Conservation (phyloP, 1,140 invertebrate species). For the Drosophila watanabei region DNA sequence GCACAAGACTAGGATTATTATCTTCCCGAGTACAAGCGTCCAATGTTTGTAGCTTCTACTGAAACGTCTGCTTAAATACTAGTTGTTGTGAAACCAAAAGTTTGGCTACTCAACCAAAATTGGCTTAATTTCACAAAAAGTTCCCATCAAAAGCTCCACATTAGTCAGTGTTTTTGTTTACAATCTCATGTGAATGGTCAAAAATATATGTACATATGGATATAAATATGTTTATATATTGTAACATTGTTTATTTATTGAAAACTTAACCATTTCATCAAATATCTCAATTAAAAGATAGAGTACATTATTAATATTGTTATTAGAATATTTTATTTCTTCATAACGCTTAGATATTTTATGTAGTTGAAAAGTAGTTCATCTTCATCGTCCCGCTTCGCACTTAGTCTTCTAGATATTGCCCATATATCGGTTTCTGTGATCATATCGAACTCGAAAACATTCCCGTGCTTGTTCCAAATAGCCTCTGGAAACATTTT, state of each 20-base stretch:
- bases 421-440: neutral
- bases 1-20: no score
- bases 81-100: neutral
- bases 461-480: conserved; percentile 43
- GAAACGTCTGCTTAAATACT: neutral
- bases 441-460: conserved; percentile 20
- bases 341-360: conserved; percentile 6
- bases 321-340: neutral
- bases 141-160: conserved; percentile 11
- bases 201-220: neutral
- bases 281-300: neutral
- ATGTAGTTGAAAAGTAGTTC: conserved; percentile 30
- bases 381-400: neutral
- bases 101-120: neutral
- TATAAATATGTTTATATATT: neutral
- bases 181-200: conserved; percentile 1
- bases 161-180: conserved; percentile 14
- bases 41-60: neutral
- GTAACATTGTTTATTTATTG: conserved; percentile 1
- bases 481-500: conserved; percentile 18
- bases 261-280: no score
- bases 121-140: conserved; percentile 6
- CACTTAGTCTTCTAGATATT: neutral
- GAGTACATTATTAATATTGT: neutral
- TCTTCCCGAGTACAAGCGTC: no score